Evolutionary conservation across 64 coral and sea anemone species (phyloP), one percentile per base, ranked within the genome.

Genomic region (Catalaphyllia jardinei): DNA sequence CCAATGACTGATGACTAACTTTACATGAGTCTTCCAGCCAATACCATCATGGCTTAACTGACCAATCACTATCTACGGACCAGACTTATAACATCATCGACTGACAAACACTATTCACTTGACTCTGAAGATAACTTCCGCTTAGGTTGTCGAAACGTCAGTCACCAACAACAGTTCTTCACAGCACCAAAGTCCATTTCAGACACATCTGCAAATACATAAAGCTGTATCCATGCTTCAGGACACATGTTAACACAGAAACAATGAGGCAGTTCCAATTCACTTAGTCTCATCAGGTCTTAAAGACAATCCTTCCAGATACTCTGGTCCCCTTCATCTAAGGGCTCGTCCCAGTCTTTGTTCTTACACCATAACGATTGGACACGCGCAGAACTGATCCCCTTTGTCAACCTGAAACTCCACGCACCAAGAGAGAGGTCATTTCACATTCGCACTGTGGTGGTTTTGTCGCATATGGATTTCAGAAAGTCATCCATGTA

Each of bases 401-500:
- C 74, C 60, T 81, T 93, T 6, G 91, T 82, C 27, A 92, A 52
- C 50, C 67, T 63, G 46, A 88, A 88, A 74, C 73, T 59, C 86
- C 86, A 62, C 87, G 75, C 0, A 75, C 15, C 52, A 89, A 67
- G 35, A 79, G 46, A 24, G 73, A 62, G 35, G 75, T 89, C 31
- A 89, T 62, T 79, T 89, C 87, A 39, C 54, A 89, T 77, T 71
- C 60, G 73, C 24, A 79, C 75, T 75, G 87, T 60, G 0, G 52
- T 89, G 54, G 72, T 25, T 89, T 79, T 60, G 29, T 79, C 63
- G 79, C 60, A 76, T 33, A 89, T 59, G 29, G 87, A 89, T 62
- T 89, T 89, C 46, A 89, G 55, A 35, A 89, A 65, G 62, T 89
- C 87, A 57, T 87, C 87, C 92, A 93, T 84, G 83, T 89, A 93